Percentiles rank a stretch among this genome's conserved stretches.
phyloP scores from a whole-genome alignment of 2,888 invertebrate species.

The Cheilosia urbana region DNA sequence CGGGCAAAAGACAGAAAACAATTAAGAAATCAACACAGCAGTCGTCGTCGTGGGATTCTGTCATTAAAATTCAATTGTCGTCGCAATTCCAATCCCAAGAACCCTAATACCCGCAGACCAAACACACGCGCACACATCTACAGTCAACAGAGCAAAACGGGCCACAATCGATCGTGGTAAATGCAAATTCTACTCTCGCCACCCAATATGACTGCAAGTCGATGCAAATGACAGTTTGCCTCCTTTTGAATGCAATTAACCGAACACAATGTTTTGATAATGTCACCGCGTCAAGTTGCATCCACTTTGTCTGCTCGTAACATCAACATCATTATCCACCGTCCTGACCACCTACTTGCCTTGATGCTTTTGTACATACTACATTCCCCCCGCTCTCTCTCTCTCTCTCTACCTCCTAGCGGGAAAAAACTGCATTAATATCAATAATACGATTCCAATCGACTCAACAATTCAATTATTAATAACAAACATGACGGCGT shows the following conservation, averaged over 20 bases:
- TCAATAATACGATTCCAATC: conserved; percentile 73
- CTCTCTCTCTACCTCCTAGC: background rate
- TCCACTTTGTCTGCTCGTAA: conserved; percentile 68
- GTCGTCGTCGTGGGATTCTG: conserved; percentile 48
- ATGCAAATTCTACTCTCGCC: conserved; percentile 59
- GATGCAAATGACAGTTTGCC: conserved; percentile 62
- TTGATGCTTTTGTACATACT: conserved; percentile 1
- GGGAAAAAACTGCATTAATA: conserved; percentile 57
- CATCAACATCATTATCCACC: conserved; percentile 63
- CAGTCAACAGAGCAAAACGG: background rate
- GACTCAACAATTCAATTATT: conserved; percentile 75
- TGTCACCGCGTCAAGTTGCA: conserved; percentile 64
- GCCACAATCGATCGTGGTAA: conserved; percentile 27
- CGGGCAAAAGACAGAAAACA: conserved; percentile 29
- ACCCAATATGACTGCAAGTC: conserved; percentile 41
- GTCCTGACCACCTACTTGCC: conserved; percentile 61
- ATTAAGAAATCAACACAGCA: conserved; percentile 61
- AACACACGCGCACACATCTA: background rate
- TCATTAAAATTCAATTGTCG: conserved; percentile 70
- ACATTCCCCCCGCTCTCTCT: too few relatives aligned
- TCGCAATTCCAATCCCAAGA: conserved; percentile 36
- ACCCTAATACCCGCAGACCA: conserved; percentile 6
- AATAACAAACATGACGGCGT: conserved; percentile 59
- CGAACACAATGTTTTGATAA: conserved; percentile 66
- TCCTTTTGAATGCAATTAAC: conserved; percentile 68